phyloP scores from a whole-genome alignment of 2,888 invertebrate species.

The Automeris io region DNA sequence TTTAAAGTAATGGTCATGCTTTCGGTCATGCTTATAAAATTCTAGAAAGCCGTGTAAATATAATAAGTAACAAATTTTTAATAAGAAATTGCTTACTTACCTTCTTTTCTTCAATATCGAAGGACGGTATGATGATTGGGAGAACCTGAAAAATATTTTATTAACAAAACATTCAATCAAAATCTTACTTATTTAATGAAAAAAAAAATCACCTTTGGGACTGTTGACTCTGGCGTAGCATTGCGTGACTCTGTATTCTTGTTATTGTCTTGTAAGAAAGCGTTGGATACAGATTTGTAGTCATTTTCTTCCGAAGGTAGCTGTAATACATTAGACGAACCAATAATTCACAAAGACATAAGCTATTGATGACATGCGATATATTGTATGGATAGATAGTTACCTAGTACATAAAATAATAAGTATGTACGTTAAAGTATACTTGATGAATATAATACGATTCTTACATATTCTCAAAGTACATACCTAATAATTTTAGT shows the following conservation, averaged over 20 bases:
- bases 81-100: conserved; percentile 3
- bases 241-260: conserved; percentile 55
- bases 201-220: conserved; percentile 40
- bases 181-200: conserved; percentile 4
- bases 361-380: too few species aligned
- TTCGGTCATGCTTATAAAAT: too few species aligned
- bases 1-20: too few species aligned
- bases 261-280: conserved; percentile 64
- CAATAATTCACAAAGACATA: not conserved
- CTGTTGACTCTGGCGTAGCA: conserved; percentile 62
- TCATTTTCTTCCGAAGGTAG: conserved; percentile 53
- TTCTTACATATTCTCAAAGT: too few species aligned
- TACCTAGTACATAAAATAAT: too few species aligned
- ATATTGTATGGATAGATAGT: too few species aligned
- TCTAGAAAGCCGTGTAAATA: too few species aligned
- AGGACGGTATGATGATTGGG: conserved; percentile 17
- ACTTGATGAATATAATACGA: too few species aligned
- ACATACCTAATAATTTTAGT: too few species aligned
- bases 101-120: conserved; percentile 19
- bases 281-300: conserved; percentile 62
- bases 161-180: too few species aligned
- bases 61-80: too few species aligned
- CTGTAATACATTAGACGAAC: conserved; percentile 29
- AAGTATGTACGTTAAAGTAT: too few species aligned
- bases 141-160: conserved; percentile 20